Percentiles rank a stretch among this genome's conserved stretches.
Conservation (phyloP, 2,797 vertebrate species). For the Iguana delicatissima region DNA sequence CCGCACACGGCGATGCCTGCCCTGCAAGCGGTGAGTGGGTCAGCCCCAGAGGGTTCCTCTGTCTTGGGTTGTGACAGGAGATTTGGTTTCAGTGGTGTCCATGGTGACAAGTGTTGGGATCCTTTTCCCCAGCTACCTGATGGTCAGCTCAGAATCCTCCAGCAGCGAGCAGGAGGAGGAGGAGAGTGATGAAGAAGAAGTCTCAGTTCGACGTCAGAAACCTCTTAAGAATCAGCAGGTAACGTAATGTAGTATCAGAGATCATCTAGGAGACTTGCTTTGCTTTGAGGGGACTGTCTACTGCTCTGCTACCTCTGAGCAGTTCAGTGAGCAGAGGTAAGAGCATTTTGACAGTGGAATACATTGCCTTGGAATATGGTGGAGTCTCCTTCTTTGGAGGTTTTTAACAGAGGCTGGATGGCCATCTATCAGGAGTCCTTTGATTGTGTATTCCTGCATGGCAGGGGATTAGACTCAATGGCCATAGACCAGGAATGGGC, state of each 20-base stretch:
- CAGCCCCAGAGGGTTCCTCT: too few relatives aligned
- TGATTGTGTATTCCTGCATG: too few relatives aligned
- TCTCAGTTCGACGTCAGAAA: slow-evolving; percentile 49
- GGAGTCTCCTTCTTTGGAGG: too few relatives aligned
- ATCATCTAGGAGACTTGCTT: neutral
- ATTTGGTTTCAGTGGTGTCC: neutral
- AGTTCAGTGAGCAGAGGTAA: too few relatives aligned
- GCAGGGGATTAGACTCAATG: too few relatives aligned
- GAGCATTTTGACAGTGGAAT: too few relatives aligned
- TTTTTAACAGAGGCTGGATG: too few relatives aligned
- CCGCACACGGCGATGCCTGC: slow-evolving; percentile 84
- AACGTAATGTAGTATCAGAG: neutral
- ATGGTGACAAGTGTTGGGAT: too few relatives aligned
- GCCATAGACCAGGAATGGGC: neutral
- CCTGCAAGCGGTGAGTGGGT: slow-evolving; percentile 82
- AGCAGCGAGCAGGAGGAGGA: slow-evolving; percentile 84
- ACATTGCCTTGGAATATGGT: too few relatives aligned
- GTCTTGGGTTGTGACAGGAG: neutral
- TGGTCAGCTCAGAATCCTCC: slow-evolving; percentile 85
- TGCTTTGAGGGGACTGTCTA: neutral
- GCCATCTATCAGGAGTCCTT: too few relatives aligned
- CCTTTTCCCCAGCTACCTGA: slow-evolving; percentile 83
- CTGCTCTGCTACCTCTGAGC: too few relatives aligned
- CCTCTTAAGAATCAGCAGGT: slow-evolving; percentile 9
- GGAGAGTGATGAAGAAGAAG: slow-evolving; percentile 74